Base-by-base conservation (phyloP, 2,113 vertebrate species). In the Atrichornis clamosus region DNA sequence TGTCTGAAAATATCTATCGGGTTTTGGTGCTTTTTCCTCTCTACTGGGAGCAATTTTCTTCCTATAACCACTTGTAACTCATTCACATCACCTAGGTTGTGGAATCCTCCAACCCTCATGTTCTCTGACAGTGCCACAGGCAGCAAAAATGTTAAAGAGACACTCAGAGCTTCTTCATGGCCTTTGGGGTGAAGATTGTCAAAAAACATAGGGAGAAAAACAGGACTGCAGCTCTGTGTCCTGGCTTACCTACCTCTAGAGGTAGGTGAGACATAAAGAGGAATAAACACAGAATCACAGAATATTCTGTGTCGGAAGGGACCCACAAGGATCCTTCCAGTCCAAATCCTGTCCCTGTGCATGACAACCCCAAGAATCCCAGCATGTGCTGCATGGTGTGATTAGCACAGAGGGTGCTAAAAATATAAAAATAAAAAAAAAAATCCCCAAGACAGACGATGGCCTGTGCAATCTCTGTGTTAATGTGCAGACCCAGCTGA, bases 401-500 rank as follows among this genome's bases (percentile, higher is more conserved):
- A 32, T 13, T 8, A 32, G 30, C 32, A n/a, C 1, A 41, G 18
- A 37, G n/a, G 15, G 32, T 3, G 12, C 49, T 33, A 59, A 65
- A 59, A 49, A 18, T 41, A 41, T n/a, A n/a, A n/a, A 41, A 41
- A 41, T 41, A 41, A 41, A 41, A 41, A 10, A 41, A 41, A 41
- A 41, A 11, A 2, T 6, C 16, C 42, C 18, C 9, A 5, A 37
- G n/a, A 24, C 21, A 55, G 33, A 39, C 0, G 0, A 42, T 7
- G 9, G 4, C 16, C 19, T 13, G 19, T 15, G 18, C 44, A 49
- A 15, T 3, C 15, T 49, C 69, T 6, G 22, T 37, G 78, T 4
- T 26, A 13, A 1, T 1, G 30, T 12, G 63, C 53, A 86, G 35
- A 14, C 3, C 23, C 22, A 26, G 56, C 6, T 59, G 41, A 44